A percentile compares a stretch with the other conserved stretches of the same genome.
phyloP scores from a whole-genome alignment of 2,888 invertebrate species.

The Cataglyphis albicans region DNA sequence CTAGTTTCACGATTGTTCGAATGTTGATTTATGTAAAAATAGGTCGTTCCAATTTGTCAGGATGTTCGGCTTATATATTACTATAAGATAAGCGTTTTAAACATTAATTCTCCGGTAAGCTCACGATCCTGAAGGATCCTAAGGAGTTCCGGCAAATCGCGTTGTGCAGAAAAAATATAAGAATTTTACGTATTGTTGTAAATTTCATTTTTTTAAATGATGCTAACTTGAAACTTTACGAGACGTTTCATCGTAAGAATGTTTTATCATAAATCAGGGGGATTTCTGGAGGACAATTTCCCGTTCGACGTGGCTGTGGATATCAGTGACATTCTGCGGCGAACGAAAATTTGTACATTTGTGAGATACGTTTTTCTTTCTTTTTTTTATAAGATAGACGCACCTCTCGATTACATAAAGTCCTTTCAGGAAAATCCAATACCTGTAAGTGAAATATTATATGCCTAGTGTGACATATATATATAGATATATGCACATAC shows the following conservation, averaged over 20 bases:
- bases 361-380: constrained; percentile 12
- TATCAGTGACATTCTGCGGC: constrained; percentile 42
- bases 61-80: constrained; percentile 47
- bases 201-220: constrained; percentile 73
- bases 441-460: constrained; percentile 17
- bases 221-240: constrained; percentile 73
- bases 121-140: background rate
- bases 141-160: constrained; percentile 16
- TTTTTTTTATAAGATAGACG: background rate
- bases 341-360: constrained; percentile 37
- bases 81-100: constrained; percentile 45
- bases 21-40: constrained; percentile 6
- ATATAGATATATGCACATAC: too few relatives aligned
- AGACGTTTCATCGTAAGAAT: constrained; percentile 69
- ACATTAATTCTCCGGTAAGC: constrained; percentile 38
- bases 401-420: background rate
- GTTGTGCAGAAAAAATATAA: constrained; percentile 54
- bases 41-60: constrained; percentile 42
- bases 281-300: constrained; percentile 48
- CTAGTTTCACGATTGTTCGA: constrained; percentile 65
- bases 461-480: background rate
- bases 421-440: constrained; percentile 35
- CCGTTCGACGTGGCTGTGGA: constrained; percentile 54
- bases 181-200: constrained; percentile 78
- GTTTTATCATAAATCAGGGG: constrained; percentile 64